phyloP scores from a whole-genome alignment of 2,797 vertebrate genomes.

The Loris lydekkerianus region DNA sequence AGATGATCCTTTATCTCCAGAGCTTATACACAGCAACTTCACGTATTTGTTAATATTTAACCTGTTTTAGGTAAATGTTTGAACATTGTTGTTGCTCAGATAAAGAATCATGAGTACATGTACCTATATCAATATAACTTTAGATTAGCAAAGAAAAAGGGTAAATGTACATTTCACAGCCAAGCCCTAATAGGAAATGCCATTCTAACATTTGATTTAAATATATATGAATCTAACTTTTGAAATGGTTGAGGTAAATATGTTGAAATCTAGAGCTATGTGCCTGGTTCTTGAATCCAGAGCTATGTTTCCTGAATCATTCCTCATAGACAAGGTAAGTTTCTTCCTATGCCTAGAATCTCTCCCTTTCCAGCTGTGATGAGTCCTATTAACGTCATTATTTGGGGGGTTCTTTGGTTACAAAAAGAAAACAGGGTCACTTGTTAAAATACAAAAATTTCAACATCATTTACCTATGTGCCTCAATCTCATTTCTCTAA shows the following conservation, averaged over 20 bases:
- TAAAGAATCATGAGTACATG: background rate
- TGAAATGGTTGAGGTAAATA: background rate
- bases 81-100: background rate
- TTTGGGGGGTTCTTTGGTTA: background rate
- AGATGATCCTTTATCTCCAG: background rate
- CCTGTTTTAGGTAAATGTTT: background rate
- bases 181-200: background rate
- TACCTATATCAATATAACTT: background rate
- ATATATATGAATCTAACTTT: background rate
- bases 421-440: background rate
- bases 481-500: constrained; percentile 15
- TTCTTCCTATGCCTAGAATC: constrained; percentile 60
- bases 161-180: background rate
- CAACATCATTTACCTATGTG: background rate
- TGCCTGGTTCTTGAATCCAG: background rate
- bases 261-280: background rate
- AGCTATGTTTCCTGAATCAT: background rate
- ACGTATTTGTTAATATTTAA: background rate
- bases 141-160: background rate
- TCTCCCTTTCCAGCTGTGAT: constrained; percentile 7
- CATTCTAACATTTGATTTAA: background rate
- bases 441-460: constrained; percentile 43
- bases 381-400: background rate
- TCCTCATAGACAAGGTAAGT: background rate
- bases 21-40: background rate